Base-by-base conservation (phyloP, 2,113 vertebrate species). In the Amphilophus citrinellus region DNA sequence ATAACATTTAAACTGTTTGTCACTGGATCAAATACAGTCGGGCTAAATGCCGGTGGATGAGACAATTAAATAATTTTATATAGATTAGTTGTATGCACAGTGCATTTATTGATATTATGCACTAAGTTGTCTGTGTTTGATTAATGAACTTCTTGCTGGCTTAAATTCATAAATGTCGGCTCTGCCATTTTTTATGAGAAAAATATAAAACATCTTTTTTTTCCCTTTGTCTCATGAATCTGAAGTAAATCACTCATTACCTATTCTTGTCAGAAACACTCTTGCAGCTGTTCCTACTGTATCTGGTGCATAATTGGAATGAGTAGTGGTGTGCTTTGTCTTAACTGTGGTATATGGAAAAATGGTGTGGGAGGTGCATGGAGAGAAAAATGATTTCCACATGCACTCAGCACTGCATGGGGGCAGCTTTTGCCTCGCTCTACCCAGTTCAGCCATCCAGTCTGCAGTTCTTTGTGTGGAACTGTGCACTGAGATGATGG, bases 351-450 rank as follows among this genome's bases (percentile, higher is more conserved):
- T 58, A 2, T 22, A 68, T 58, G 56, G 59, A 10, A 50, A 62
- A 86, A 71, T 44, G 24, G 44, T 81, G 83, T 81, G 79, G 82
- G 77, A 83, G 83, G 61, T 30, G 37, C 58, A 68, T 0, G 18
- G 62, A 57, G 78, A 84, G 65, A 84, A 82, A 80, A 61, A 68
- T 42, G 81, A 50, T 75, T 88, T 85, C 66, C 56, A 78, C 80
- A 58, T 76, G 32, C 60, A 80, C 81, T 84, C 78, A 61, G 24
- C n/a, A 53, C 65, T 68, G 66, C 68, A 77, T 30, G 6, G 56
- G 14, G 44, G 27, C 60, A 71, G 75, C 71, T 63, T 75, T 39
- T 35, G 35, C 60, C 24, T 80, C 71, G 3, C 50, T 79, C 56
- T 75, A n/a, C 32, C 62, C 66, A 17, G 18, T 42, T 73, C 57